Conservation (phyloP, 2,888 invertebrate genomes). For the Epinotia nisella region DNA sequence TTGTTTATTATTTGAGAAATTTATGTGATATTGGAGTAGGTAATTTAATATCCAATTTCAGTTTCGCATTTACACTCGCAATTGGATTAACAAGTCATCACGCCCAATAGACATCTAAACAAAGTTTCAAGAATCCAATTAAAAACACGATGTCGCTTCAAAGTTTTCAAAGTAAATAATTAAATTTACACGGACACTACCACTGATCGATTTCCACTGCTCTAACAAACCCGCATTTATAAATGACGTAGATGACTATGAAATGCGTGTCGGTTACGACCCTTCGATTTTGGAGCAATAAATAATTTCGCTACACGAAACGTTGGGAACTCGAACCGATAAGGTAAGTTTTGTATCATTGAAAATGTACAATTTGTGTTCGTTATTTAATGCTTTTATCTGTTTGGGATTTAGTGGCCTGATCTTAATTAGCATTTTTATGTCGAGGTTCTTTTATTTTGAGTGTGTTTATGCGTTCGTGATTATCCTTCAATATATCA, state of each 20-base stretch:
- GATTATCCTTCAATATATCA: no score
- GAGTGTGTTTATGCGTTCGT: no score
- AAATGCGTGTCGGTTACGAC: neutral
- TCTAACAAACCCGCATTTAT: neutral
- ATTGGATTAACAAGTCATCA: neutral
- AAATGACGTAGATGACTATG: neutral
- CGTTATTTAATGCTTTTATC: constrained; percentile 24
- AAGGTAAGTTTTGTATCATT: constrained; percentile 28
- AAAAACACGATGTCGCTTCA: neutral
- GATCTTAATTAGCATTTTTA: constrained; percentile 1
- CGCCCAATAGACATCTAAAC: neutral
- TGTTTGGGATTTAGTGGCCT: constrained; percentile 9
- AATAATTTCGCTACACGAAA: constrained; percentile 19
- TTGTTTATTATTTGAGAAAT: no score
- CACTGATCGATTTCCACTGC: neutral
- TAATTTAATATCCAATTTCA: no score
- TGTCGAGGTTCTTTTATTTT: no score
- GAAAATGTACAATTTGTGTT: constrained; percentile 27
- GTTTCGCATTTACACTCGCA: neutral
- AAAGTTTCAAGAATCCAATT: neutral
- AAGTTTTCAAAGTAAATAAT: neutral
- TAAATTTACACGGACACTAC: constrained; percentile 2
- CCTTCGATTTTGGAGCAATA: neutral
- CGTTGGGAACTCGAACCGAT: constrained; percentile 8
- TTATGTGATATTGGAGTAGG: no score